phyloP scores from a whole-genome alignment of 2,113 vertebrate species.

The Amphiprion ocellaris region DNA sequence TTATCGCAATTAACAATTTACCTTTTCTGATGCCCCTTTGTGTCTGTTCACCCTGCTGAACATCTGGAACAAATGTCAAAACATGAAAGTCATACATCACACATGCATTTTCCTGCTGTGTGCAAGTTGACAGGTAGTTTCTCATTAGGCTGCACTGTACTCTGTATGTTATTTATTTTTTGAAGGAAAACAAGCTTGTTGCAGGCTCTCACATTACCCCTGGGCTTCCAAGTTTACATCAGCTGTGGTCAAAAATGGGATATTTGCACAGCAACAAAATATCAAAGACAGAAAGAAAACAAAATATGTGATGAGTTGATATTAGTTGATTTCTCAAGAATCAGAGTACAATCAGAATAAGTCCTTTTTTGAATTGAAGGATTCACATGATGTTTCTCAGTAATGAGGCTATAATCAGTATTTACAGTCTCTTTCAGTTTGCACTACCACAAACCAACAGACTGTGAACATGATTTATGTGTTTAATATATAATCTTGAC shows the following conservation, averaged over 20 bases:
- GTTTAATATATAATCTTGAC: background rate
- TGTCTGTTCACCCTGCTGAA: constrained; percentile 81
- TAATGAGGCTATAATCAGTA: constrained; percentile 9
- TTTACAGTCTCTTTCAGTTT: background rate
- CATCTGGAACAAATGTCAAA: constrained; percentile 75
- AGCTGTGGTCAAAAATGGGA: constrained; percentile 7
- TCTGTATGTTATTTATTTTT: constrained; percentile 1
- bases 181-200: background rate
- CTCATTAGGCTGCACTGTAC: constrained; percentile 8
- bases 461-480: background rate
- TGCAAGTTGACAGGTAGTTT: constrained; percentile 24
- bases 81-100: constrained; percentile 42
- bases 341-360: background rate
- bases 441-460: background rate
- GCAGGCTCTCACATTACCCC: background rate
- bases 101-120: background rate
- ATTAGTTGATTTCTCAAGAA: constrained; percentile 5
- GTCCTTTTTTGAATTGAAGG: too few species aligned
- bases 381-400: too few species aligned
- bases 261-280: constrained; percentile 36
- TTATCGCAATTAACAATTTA: constrained; percentile 51
- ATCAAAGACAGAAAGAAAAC: constrained; percentile 5
- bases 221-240: constrained; percentile 23
- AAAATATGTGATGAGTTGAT: background rate
- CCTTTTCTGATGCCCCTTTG: constrained; percentile 82